Percentiles rank a stretch among this genome's conserved stretches.
Evolutionary conservation across 2,888 invertebrate species (phyloP).

Genomic region (Nymphalis urticae): DNA sequence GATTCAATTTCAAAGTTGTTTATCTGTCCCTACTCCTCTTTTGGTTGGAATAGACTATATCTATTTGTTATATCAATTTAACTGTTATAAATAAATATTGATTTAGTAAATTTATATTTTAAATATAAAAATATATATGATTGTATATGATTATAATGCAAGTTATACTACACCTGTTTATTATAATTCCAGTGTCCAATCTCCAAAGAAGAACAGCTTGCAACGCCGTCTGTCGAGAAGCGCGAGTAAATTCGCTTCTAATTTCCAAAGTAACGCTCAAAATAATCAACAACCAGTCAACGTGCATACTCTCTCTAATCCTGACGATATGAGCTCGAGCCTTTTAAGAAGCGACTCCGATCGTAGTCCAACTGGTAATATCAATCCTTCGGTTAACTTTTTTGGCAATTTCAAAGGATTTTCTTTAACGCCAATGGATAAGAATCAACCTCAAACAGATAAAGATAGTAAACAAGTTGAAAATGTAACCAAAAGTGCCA

Average conservation of each 20-base stretch:
- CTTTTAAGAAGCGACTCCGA: slow-evolving; percentile 81
- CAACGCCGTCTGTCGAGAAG: slow-evolving; percentile 73
- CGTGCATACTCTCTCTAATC: slow-evolving; percentile 81
- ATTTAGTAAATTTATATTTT: too few species aligned
- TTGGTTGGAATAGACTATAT: too few species aligned
- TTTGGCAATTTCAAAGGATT: slow-evolving; percentile 95
- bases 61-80: too few species aligned
- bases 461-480: slow-evolving; percentile 39
- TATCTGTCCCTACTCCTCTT: too few species aligned
- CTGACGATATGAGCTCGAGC: slow-evolving; percentile 88
- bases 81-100: too few species aligned
- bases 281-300: slow-evolving; percentile 64
- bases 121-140: too few species aligned
- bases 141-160: background rate
- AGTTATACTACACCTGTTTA: background rate
- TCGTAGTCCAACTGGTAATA: slow-evolving; percentile 69
- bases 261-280: slow-evolving; percentile 67
- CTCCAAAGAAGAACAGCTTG: slow-evolving; percentile 72
- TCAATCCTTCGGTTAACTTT: slow-evolving; percentile 83
- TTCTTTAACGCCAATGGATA: slow-evolving; percentile 84
- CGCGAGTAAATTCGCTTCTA: slow-evolving; percentile 74
- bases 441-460: slow-evolving; percentile 33
- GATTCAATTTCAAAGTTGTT: too few species aligned
- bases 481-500: slow-evolving; percentile 72
- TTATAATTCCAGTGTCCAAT: slow-evolving; percentile 59